Conservation (phyloP, 2,797 vertebrate genomes). For the Halcyon chelicuti region DNA sequence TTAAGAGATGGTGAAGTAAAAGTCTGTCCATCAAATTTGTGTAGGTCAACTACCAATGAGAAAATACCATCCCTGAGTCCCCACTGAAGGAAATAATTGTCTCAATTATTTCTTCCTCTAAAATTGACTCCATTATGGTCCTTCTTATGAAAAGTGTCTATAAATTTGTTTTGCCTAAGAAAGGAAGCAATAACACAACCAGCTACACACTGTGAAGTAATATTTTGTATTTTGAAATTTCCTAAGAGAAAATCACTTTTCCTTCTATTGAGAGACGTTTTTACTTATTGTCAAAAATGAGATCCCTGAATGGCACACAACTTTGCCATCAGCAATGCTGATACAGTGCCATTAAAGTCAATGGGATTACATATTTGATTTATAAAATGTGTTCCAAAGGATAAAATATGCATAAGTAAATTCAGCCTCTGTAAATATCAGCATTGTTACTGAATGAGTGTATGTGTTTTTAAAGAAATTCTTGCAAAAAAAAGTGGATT, state of each 20-base stretch:
- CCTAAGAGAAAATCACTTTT: not conserved
- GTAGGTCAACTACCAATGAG: not conserved
- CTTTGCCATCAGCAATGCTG: not conserved
- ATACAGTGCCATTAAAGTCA: not conserved
- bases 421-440: not conserved
- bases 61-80: not conserved
- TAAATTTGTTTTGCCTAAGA: not conserved
- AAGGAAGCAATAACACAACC: not conserved
- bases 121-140: not conserved
- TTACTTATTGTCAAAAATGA: conserved; percentile 1
- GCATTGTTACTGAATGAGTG: not conserved
- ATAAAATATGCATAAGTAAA: not conserved
- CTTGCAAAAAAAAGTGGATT: not conserved
- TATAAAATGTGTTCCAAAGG: not conserved
- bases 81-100: not conserved
- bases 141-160: not conserved
- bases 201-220: not conserved
- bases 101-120: not conserved
- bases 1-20: not conserved
- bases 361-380: not conserved
- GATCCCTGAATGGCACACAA: not conserved
- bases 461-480: not conserved
- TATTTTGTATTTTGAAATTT: not conserved
- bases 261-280: not conserved
- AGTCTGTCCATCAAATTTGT: not conserved